phyloP scores from a whole-genome alignment of 2,113 vertebrate species.

The Cygnus buccinator region DNA sequence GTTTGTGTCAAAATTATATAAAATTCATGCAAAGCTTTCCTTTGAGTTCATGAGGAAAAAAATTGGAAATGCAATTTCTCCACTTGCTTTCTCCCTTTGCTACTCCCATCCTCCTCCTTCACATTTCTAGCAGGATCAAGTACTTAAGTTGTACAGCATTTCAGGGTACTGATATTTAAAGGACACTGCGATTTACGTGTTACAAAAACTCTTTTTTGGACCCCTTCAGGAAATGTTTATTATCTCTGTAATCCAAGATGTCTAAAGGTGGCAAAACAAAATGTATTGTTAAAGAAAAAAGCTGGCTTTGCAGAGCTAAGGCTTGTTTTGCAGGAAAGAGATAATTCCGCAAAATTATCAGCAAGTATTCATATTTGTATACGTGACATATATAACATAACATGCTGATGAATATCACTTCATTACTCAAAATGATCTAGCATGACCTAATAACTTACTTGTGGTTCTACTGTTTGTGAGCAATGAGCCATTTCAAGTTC shows the following conservation, averaged over 20 bases:
- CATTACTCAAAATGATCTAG: background rate
- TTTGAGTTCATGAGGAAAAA: background rate
- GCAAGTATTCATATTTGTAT: background rate
- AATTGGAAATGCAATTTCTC: background rate
- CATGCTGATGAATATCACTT: background rate
- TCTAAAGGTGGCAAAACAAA: background rate
- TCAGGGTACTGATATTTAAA: background rate
- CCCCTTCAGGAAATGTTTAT: background rate
- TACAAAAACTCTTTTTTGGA: background rate
- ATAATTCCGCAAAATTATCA: fast-evolving
- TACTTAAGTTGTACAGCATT: background rate
- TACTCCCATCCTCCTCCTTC: background rate
- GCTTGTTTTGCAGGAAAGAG: background rate
- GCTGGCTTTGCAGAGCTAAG: background rate
- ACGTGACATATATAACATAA: background rate
- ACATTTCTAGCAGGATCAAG: background rate
- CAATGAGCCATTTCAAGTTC: background rate
- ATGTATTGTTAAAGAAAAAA: background rate
- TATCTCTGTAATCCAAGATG: background rate
- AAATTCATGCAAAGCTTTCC: background rate
- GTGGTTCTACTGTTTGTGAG: background rate
- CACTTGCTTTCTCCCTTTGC: background rate
- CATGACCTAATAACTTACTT: background rate
- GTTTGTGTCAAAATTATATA: background rate
- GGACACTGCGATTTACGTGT: background rate